These are phyloP conservation scores for Cottoperca gobio DNA, from an alignment of 2,797 vertebrate genomes.

Conservation along the genomic window DNA sequence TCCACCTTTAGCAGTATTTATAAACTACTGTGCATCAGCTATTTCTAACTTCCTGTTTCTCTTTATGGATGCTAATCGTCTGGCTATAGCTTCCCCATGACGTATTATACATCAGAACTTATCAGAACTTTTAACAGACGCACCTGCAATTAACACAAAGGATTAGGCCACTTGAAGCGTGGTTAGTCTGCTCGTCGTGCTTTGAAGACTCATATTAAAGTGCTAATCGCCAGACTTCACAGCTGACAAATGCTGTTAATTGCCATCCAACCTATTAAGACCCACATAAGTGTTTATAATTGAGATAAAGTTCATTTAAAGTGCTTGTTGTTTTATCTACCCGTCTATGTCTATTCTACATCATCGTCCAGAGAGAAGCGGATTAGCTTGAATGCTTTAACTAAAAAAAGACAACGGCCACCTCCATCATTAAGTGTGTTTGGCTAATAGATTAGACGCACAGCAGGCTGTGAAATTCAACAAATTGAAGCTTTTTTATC, in stretches of 20 bases:
- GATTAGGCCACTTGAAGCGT: slow-evolving; percentile 42
- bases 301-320: not conserved
- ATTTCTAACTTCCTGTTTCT: not conserved
- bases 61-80: not conserved
- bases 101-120: slow-evolving; percentile 29
- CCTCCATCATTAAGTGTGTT: not conserved
- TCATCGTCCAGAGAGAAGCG: not conserved
- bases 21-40: not conserved
- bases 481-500: not conserved
- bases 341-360: not conserved
- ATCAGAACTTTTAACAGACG: slow-evolving; percentile 25
- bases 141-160: slow-evolving; percentile 39
- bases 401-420: not conserved
- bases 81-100: not conserved
- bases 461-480: not conserved
- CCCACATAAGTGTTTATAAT: not conserved
- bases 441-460: not conserved
- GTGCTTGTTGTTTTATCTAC: not conserved
- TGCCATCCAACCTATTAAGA: not conserved
- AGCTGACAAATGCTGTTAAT: slow-evolving; percentile 24
- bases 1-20: not conserved
- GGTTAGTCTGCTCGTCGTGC: slow-evolving; percentile 30
- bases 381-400: not conserved
- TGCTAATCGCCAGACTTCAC: slow-evolving; percentile 24
- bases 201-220: slow-evolving; percentile 45